phyloP scores from a whole-genome alignment of 1,140 invertebrate species.

The Archivesica marissinica region DNA sequence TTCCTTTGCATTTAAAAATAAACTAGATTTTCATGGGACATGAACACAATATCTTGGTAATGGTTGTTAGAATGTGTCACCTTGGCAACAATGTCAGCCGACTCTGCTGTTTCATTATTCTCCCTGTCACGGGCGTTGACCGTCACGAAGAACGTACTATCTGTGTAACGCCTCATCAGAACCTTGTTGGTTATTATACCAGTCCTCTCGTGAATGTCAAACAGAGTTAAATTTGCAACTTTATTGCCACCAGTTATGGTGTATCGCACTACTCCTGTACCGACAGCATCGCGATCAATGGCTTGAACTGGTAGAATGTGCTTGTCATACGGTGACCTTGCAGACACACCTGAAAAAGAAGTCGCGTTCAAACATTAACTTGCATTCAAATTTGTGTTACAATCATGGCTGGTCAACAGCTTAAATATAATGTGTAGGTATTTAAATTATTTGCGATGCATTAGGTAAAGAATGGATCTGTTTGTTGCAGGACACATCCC shows the following conservation, averaged over 20 bases:
- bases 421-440: no score
- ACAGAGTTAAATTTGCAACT: constrained; percentile 1
- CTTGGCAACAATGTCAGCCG: constrained; percentile 41
- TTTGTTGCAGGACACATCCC: no score
- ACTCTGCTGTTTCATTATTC: constrained; percentile 22
- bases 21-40: no score
- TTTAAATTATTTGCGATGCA: no score
- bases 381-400: no score
- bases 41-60: no score
- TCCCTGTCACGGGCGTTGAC: constrained; percentile 38
- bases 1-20: no score
- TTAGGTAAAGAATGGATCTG: no score
- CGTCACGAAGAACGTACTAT: constrained; percentile 26
- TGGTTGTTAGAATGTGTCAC: no score
- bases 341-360: constrained; percentile 71
- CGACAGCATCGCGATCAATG: constrained; percentile 56
- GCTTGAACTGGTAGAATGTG: constrained; percentile 70
- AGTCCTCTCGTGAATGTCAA: constrained; percentile 42
- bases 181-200: constrained; percentile 50
- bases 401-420: no score
- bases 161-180: constrained; percentile 54
- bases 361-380: no score
- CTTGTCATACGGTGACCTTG: constrained; percentile 65
- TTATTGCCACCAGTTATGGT: background rate
- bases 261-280: constrained; percentile 34